Percentiles rank a stretch among this genome's conserved stretches.
Evolutionary conservation across 2,888 invertebrate species (phyloP).

Genomic region (Oscheius sp.): DNA sequence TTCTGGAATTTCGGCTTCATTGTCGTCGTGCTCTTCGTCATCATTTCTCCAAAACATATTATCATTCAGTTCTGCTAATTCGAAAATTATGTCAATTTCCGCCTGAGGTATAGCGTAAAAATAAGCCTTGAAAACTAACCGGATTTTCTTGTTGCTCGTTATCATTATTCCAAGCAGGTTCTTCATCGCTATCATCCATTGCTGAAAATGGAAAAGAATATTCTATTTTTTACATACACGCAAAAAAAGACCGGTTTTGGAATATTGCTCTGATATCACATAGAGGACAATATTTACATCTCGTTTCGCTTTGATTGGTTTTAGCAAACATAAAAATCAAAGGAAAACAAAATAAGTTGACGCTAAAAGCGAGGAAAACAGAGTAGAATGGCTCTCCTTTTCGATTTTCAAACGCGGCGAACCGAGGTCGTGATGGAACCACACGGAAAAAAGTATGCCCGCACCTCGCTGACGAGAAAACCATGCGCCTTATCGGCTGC

Average conservation of each 20-base stretch:
- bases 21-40: neutral
- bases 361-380: neutral
- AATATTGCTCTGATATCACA: too few relatives aligned
- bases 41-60: neutral
- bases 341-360: neutral
- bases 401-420: neutral
- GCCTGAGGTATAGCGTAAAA: neutral
- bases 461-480: too few relatives aligned
- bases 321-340: neutral
- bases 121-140: neutral
- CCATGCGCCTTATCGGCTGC: too few relatives aligned
- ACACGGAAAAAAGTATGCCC: too few relatives aligned
- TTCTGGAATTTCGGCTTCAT: neutral
- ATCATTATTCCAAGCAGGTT: neutral
- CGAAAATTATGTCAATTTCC: neutral
- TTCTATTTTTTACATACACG: too few relatives aligned
- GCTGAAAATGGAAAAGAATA: neutral
- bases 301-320: too few relatives aligned
- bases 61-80: neutral
- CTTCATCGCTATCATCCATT: slow-evolving; percentile 1
- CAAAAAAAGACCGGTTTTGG: too few relatives aligned
- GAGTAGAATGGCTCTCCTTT: neutral
- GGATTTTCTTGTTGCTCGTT: neutral
- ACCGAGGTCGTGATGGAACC: too few relatives aligned
- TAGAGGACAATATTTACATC: too few relatives aligned